A percentile compares a stretch with the other conserved stretches of the same genome.
Conservation (phyloP, 2,113 vertebrate genomes). For the Holacanthus passer region DNA sequence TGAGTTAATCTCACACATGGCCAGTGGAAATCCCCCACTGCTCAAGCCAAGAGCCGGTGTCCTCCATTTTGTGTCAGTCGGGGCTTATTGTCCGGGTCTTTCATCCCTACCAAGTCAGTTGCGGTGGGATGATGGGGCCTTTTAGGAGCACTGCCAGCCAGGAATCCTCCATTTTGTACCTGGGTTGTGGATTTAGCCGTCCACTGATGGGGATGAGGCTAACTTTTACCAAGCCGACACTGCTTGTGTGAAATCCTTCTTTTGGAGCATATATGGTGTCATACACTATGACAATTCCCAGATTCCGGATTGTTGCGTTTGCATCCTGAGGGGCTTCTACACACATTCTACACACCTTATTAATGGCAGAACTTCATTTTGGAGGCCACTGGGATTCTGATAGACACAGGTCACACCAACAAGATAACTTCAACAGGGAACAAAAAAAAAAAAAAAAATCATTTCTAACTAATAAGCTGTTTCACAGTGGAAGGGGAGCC, state of each 20-base stretch:
- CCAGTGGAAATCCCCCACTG: constrained; percentile 48
- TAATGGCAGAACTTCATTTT: not conserved
- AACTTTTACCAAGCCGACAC: constrained; percentile 12
- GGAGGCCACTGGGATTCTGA: not conserved
- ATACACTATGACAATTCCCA: constrained; percentile 8
- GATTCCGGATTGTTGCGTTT: not conserved
- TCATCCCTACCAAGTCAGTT: constrained; percentile 54
- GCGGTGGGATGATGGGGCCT: constrained; percentile 43
- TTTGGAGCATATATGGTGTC: constrained; percentile 15
- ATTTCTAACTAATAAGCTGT: constrained; percentile 72
- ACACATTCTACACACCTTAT: no score
- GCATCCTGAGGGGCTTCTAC: not conserved
- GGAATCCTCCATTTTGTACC: constrained; percentile 59
- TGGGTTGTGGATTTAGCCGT: constrained; percentile 25
- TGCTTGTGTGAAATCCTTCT: constrained; percentile 4
- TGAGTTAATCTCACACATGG: constrained; percentile 66
- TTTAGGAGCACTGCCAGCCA: constrained; percentile 29
- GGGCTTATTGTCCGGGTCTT: constrained; percentile 53
- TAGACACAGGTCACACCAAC: constrained; percentile 27
- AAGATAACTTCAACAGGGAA: constrained; percentile 22
- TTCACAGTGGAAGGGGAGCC: constrained; percentile 51
- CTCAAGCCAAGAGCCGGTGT: constrained; percentile 37
- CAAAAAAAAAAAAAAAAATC: constrained; percentile 28
- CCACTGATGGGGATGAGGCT: constrained; percentile 9
- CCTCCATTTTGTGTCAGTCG: constrained; percentile 63